Base-by-base conservation (phyloP, 1,140 invertebrate species). In the Varroa destructor region DNA sequence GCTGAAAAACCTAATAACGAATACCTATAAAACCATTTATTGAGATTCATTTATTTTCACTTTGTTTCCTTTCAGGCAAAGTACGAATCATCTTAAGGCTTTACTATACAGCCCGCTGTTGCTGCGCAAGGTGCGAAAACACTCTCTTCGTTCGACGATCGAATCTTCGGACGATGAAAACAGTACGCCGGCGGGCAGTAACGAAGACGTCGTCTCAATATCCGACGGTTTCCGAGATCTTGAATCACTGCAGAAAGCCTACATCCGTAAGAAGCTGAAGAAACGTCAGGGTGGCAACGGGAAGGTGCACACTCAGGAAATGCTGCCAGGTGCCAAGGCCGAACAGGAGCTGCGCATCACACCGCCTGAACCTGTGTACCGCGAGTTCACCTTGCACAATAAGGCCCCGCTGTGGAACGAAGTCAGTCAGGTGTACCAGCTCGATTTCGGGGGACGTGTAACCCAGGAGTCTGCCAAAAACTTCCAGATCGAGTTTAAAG, bases 331-430 rank as follows among this genome's bases (percentile, higher is more conserved):
- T 72, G 72, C 74, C 70, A 56, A 71, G 57, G 37, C 43, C 12
- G 64, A 72, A 43, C 51, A 72, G 40, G 14, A 82, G 70, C 81
- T 82, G 74, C 72, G 79, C 40, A 79, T 83, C 72, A 37, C 82
- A 82, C 1, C 82, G 84, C 75, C 81, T 85, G 56, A 80, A 8
- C 61, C 61, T 40, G 61, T 67, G 6, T 76, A 75, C 67, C 73
- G 86, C 42, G 89, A 94, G 79, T 91, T 97, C 78, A 86, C 93
- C 25, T 93, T 98, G 90, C 90, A 97, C 79, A 99, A 99, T 80
- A 98, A 98, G 81, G 93, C 94, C 55, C 96, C 96, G 3, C 90
- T 99, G 85, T 99, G 96, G 96, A 99, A 99, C 81, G 96, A 98
- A 80, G 90, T 91, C 78, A 95, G 90, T 78, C 95, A 99, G 81